These are phyloP conservation scores for Athripsodes cinereus DNA, from an alignment of 2,888 invertebrate genomes.

Conservation along the genomic window DNA sequence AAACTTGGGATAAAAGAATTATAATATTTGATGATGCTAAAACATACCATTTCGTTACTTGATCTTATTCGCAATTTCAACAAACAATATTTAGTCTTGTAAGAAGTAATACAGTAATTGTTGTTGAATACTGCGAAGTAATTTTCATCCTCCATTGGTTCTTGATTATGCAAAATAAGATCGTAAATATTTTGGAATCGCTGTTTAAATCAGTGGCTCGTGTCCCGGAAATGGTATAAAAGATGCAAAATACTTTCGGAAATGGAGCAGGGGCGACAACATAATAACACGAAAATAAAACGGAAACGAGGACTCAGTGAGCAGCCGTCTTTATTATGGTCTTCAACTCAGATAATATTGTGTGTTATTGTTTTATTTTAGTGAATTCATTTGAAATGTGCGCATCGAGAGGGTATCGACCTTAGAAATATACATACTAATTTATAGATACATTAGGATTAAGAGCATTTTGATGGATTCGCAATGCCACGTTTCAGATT, in stretches of 20 bases:
- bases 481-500: no score
- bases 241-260: slow-evolving; percentile 15
- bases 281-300: slow-evolving; percentile 17
- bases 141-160: not conserved
- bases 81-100: no score
- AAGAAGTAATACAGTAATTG: no score
- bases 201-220: slow-evolving; percentile 17
- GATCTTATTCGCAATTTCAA: no score
- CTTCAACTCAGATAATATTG: not conserved
- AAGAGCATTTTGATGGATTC: not conserved
- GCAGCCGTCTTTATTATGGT: slow-evolving; percentile 1
- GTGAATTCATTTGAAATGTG: not conserved
- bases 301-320: slow-evolving; percentile 19
- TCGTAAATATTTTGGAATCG: not conserved
- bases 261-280: slow-evolving; percentile 18
- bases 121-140: no score
- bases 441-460: not conserved
- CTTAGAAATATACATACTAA: no score
- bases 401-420: not conserved
- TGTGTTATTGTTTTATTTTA: not conserved
- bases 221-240: slow-evolving; percentile 26
- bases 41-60: no score
- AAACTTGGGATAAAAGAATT: no score
- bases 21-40: no score
- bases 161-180: not conserved